These are phyloP conservation scores for Xyrichtys novacula DNA, from an alignment of 2,797 vertebrate genomes.

Conservation along the genomic window DNA sequence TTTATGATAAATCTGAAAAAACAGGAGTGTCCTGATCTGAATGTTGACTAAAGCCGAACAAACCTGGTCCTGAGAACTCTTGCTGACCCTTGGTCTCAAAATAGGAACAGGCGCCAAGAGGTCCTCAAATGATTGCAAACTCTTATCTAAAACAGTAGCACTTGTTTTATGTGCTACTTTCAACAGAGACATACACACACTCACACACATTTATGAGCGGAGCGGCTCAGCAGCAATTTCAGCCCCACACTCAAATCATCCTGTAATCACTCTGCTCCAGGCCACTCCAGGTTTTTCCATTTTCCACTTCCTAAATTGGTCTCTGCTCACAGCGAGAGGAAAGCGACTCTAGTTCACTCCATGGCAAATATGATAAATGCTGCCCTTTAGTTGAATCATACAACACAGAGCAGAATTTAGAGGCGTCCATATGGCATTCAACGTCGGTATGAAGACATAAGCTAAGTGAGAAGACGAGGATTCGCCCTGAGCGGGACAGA, in stretches of 20 bases:
- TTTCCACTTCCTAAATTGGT: conserved; percentile 46
- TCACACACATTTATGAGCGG: conserved; percentile 21
- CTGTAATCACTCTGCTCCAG: conserved; percentile 68
- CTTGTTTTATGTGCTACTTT: conserved; percentile 40
- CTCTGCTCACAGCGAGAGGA: conserved; percentile 24
- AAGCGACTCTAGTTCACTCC: conserved; percentile 33
- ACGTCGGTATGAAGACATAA: conserved; percentile 12
- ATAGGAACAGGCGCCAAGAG: conserved; percentile 22
- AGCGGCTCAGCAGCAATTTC: conserved; percentile 57
- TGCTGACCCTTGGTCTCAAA: not conserved
- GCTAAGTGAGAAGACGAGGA: not conserved
- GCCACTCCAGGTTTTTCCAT: conserved; percentile 65
- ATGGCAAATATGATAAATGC: conserved; percentile 43
- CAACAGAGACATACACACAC: conserved; percentile 9
- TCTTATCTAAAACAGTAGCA: conserved; percentile 41
- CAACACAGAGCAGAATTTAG: conserved; percentile 29
- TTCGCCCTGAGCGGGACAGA: not conserved
- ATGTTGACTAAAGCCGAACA: conserved; percentile 12
- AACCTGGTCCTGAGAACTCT: not conserved
- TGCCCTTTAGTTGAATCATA: conserved; percentile 50
- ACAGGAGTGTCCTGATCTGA: no score
- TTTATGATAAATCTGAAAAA: no score
- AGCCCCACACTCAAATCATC: conserved; percentile 57
- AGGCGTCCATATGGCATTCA: not conserved
- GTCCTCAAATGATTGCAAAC: conserved; percentile 20